A percentile compares a stretch with the other conserved stretches of the same genome.
phyloP scores from a whole-genome alignment of 2,888 invertebrate genomes.

The Lithophane ornitopus region DNA sequence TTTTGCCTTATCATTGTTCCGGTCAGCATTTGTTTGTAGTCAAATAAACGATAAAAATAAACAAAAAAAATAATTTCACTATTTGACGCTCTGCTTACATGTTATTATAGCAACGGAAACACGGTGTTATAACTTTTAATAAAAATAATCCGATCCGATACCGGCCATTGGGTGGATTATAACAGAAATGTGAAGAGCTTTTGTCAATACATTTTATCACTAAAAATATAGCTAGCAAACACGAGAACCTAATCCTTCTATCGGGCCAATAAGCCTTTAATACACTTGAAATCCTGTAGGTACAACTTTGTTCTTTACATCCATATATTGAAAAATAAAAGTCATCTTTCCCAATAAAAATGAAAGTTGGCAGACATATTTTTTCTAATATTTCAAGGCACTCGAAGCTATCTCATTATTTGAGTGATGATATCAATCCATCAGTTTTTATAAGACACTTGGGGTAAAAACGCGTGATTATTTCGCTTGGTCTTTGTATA shows the following conservation, averaged over 20 bases:
- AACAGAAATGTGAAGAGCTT: conserved; percentile 37
- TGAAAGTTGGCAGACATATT: conserved; percentile 39
- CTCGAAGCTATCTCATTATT: conserved; percentile 48
- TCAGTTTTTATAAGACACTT: conserved; percentile 62
- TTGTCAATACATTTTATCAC: conserved; percentile 49
- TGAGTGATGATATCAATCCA: conserved; percentile 65
- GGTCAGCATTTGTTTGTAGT: conserved; percentile 18
- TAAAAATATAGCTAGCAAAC: conserved; percentile 36
- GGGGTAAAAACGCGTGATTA: conserved; percentile 48
- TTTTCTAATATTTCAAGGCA: conserved; percentile 53
- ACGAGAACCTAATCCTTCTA: conserved; percentile 41
- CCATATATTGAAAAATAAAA: conserved; percentile 51
- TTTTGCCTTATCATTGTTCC: conserved; percentile 12
- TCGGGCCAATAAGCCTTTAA: conserved; percentile 32
- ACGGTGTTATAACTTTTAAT: conserved; percentile 6
- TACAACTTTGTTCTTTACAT: conserved; percentile 30
- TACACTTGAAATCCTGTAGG: conserved; percentile 49
- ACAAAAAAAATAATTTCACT: background rate
- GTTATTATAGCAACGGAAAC: conserved; percentile 10
- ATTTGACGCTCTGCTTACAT: conserved; percentile 7
- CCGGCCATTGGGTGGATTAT: conserved; percentile 12
- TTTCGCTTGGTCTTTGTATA: conserved; percentile 35
- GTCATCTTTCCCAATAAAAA: conserved; percentile 47
- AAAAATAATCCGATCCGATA: conserved; percentile 30
- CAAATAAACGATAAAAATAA: conserved; percentile 13